Percentiles rank a stretch among this genome's conserved stretches.
Evolutionary conservation across 2,113 vertebrate genomes (phyloP).

Genomic region (Capreolus pygargus): DNA sequence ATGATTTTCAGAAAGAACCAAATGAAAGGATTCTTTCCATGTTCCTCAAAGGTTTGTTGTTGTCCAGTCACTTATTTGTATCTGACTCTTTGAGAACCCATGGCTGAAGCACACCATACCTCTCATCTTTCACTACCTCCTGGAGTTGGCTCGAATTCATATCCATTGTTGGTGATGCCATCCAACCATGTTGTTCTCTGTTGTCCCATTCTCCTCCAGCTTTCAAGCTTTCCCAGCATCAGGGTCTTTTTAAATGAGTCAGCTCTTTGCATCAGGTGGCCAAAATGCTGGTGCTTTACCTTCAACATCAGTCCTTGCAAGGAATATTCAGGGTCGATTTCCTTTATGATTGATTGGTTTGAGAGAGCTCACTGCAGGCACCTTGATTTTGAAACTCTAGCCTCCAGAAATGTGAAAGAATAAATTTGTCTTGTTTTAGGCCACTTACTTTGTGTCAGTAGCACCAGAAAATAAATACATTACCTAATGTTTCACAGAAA

Average conservation of each 20-base stretch:
- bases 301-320: neutral
- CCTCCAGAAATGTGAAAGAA: neutral
- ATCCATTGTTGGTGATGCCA: neutral
- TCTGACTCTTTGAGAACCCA: neutral
- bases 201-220: accelerated
- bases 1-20: neutral
- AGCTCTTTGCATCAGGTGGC: neutral
- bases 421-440: neutral
- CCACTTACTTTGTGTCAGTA: neutral
- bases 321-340: neutral
- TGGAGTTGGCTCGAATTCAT: neutral
- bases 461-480: neutral
- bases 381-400: neutral
- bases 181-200: neutral
- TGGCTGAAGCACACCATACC: neutral
- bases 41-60: neutral
- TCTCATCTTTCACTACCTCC: neutral
- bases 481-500: neutral
- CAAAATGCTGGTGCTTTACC: neutral
- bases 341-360: neutral
- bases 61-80: neutral
- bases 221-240: neutral
- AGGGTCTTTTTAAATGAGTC: neutral
- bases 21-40: neutral
- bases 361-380: accelerated